Percentiles rank a stretch among this genome's conserved stretches.
These are phyloP conservation scores for Aegithalos caudatus DNA, from an alignment of 2,113 vertebrate genomes.

Conservation along the genomic window DNA sequence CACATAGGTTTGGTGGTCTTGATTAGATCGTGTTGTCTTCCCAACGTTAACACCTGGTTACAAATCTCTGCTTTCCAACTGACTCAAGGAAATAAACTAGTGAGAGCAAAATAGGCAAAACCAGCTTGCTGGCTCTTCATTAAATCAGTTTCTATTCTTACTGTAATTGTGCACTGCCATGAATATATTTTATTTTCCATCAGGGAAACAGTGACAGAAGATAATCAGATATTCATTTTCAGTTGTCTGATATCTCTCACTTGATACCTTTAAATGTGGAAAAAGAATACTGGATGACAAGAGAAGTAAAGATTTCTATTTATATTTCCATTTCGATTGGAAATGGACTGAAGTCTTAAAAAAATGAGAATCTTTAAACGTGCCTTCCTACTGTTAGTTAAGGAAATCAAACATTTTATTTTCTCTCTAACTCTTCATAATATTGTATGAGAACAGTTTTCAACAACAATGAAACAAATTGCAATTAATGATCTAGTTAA, in stretches of 20 bases:
- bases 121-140: neutral
- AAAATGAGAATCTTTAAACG: neutral
- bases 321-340: neutral
- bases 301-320: neutral
- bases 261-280: neutral
- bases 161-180: conserved; percentile 22
- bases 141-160: conserved; percentile 29
- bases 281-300: neutral
- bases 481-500: conserved; percentile 27
- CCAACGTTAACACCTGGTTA: neutral
- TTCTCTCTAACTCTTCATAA: neutral
- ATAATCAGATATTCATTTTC: neutral
- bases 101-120: neutral
- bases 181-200: neutral
- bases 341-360: neutral
- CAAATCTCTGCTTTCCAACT: neutral
- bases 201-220: neutral
- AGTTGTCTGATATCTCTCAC: neutral
- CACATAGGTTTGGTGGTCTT: neutral
- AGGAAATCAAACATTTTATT: conserved; percentile 6
- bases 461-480: neutral
- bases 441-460: neutral
- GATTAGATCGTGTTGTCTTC: neutral
- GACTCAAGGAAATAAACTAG: conserved; percentile 31
- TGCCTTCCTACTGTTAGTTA: neutral